phyloP scores from a whole-genome alignment of 2,888 invertebrate species.

The Dryobota labecula region DNA sequence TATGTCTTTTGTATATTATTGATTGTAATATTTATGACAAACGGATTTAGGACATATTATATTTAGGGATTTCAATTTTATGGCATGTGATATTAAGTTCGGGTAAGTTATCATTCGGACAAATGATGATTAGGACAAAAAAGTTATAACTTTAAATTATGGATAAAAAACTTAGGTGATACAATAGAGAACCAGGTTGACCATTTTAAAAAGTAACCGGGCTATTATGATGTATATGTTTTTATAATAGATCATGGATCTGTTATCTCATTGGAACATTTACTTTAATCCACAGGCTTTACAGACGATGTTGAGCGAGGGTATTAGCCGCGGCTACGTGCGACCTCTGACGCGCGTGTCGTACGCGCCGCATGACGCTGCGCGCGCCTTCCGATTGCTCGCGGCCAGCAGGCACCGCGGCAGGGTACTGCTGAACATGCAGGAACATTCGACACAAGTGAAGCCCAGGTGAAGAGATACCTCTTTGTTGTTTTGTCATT shows the following conservation, averaged over 20 bases:
- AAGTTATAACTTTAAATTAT: too few relatives aligned
- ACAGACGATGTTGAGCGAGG: conserved; percentile 75
- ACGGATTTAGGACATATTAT: too few relatives aligned
- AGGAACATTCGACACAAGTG: conserved; percentile 31
- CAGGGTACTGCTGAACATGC: conserved; percentile 74
- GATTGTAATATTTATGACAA: too few relatives aligned
- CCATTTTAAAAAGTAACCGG: background rate
- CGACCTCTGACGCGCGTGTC: conserved; percentile 70
- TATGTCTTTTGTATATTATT: too few relatives aligned
- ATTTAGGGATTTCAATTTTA: too few relatives aligned
- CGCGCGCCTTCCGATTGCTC: conserved; percentile 76
- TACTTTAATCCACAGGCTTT: conserved; percentile 66
- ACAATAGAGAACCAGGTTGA: too few relatives aligned
- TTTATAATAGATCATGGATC: background rate
- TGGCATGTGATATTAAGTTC: too few relatives aligned
- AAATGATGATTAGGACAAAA: too few relatives aligned
- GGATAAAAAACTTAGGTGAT: too few relatives aligned
- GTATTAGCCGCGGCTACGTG: conserved; percentile 78
- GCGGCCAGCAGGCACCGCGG: conserved; percentile 77
- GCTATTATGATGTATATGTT: background rate
- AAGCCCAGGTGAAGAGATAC: conserved; percentile 63
- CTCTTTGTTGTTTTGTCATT: background rate
- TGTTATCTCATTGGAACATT: background rate
- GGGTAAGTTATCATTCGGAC: too few relatives aligned
- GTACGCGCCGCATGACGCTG: background rate